Evolutionary conservation across 2,113 vertebrate species (phyloP).

Genomic region (Sinocyclocheilus anophthalmus): DNA sequence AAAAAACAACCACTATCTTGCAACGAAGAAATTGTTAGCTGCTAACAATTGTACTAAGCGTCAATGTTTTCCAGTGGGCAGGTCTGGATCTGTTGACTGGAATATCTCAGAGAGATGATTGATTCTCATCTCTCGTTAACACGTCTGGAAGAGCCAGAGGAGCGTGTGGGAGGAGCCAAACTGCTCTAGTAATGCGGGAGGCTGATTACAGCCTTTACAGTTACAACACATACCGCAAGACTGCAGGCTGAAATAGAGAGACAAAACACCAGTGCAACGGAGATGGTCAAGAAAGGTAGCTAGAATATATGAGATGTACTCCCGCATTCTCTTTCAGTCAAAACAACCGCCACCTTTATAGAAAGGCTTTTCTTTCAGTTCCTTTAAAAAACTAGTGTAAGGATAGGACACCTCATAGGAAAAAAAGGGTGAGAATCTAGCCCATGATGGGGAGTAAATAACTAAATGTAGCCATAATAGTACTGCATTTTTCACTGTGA

Average conservation of each 20-base stretch:
- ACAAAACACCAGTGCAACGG: not conserved
- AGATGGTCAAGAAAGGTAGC: not conserved
- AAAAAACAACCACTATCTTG: not conserved
- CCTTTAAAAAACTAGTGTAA: not conserved
- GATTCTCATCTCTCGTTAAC: not conserved
- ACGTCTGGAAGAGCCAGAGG: not conserved
- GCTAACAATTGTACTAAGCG: not conserved
- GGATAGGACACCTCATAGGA: not conserved
- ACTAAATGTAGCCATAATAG: not conserved
- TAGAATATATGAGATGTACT: not conserved
- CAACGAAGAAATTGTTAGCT: not conserved
- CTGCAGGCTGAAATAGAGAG: conserved; percentile 6
- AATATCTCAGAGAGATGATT: conserved; percentile 1
- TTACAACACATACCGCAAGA: conserved; percentile 10
- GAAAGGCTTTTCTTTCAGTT: conserved; percentile 8
- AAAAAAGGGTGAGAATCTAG: not conserved
- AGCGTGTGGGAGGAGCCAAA: conserved; percentile 9
- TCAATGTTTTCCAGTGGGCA: conserved; percentile 9
- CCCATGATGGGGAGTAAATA: not conserved
- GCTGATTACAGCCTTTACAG: conserved; percentile 5
- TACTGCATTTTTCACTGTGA: not conserved
- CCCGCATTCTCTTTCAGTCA: conserved; percentile 17
- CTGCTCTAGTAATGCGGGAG: not conserved
- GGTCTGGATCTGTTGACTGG: not conserved
- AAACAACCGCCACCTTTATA: not conserved